Base-by-base conservation (phyloP, 2,888 invertebrate species). In the Leptogaster cylindrica region DNA sequence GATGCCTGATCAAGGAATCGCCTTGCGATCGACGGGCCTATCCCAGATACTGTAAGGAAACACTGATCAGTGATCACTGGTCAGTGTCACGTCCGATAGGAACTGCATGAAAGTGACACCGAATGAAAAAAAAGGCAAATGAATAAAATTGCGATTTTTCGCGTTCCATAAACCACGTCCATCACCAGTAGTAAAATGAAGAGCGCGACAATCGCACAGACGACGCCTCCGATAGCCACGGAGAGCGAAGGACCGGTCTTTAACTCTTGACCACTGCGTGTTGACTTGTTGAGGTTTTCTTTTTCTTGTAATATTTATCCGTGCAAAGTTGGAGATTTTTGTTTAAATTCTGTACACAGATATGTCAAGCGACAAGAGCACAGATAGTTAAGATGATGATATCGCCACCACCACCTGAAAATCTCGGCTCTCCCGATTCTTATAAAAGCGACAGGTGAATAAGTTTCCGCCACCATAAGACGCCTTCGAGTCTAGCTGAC, bases 401-500 rank as follows among this genome's bases (percentile, higher is more conserved):
- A 61, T 61, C 61, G 23, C 33, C 48, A 33, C 64, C 50, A 65
- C 64, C 64, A 64, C 48, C 36, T 64, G 27, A 23, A 50, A 69
- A 64, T 64, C 69, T 39, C 14, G 36, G 46, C 27, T 44, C 48
- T 58, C 55, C 64, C 65, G 68, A 70, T 69, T 71, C 68, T 71
- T 80, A 80, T 80, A 80, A 77, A 80, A 80, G 75, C 77, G 73
- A 72, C 74, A 71, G 75, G 71, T 75, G 73, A 73, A 76, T 73
- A 70, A 72, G 73, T 75, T 75, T 76, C 74, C 75, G 74, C 75
- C 75, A 76, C 75, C 80, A 81, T 78, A 80, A 79, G 80, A 80
- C 80, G 80, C 79, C 80, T 81, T 79, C 78, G 78, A 77, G 80
- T 81, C 80, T 80, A 79, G 78, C 79, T 76, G 76, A 72, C 74